Evolutionary conservation across 2,888 invertebrate species (phyloP).

Genomic region (Clostera curtula): DNA sequence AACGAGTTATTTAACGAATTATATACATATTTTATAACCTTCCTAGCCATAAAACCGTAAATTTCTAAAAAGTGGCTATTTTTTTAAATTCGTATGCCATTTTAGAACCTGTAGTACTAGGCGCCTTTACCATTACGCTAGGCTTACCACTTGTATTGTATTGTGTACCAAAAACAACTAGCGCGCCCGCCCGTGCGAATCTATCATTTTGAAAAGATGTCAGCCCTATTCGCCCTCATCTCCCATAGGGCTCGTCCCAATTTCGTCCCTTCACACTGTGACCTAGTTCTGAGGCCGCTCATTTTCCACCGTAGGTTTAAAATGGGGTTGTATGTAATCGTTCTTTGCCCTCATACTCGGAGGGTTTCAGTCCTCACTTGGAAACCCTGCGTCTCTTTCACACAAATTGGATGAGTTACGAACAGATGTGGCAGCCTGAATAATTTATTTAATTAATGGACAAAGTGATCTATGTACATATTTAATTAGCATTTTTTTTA

Average conservation of each 20-base stretch:
- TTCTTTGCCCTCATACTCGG: slow-evolving; percentile 42
- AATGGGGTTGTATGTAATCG: slow-evolving; percentile 65
- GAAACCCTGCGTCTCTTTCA: slow-evolving; percentile 29
- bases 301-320: slow-evolving; percentile 59
- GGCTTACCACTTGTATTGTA: too few relatives aligned
- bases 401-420: slow-evolving; percentile 10
- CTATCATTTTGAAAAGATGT: slow-evolving; percentile 30
- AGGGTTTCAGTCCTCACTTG: slow-evolving; percentile 27
- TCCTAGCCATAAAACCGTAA: too few relatives aligned
- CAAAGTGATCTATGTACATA: background rate
- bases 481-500: too few relatives aligned
- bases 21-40: too few relatives aligned
- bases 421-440: slow-evolving; percentile 1
- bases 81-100: too few relatives aligned
- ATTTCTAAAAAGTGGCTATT: too few relatives aligned
- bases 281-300: slow-evolving; percentile 65
- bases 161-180: too few relatives aligned
- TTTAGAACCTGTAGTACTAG: too few relatives aligned
- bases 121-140: too few relatives aligned
- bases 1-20: too few relatives aligned
- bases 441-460: background rate
- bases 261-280: slow-evolving; percentile 63
- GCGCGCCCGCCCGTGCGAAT: too few relatives aligned
- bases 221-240: slow-evolving; percentile 35
- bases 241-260: slow-evolving; percentile 63